phyloP scores from a whole-genome alignment of 1,140 invertebrate genomes.

The Coelopa frigida region DNA sequence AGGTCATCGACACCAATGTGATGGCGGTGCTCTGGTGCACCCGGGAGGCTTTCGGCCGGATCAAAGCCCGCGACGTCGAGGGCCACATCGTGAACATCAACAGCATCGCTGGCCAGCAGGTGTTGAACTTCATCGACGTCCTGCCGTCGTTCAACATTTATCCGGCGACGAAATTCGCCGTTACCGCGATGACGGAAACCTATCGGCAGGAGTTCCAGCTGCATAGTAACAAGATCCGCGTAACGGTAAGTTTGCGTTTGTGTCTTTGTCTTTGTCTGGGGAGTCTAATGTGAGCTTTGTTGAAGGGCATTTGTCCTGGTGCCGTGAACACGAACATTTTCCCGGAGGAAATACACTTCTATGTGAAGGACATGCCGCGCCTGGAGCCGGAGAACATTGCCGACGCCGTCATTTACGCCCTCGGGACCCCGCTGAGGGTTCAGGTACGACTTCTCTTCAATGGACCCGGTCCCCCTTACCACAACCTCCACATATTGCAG shows the following conservation, averaged over 20 bases:
- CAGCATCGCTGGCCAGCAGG: constrained; percentile 40
- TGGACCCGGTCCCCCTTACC: not conserved
- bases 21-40: constrained; percentile 61
- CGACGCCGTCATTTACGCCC: constrained; percentile 52
- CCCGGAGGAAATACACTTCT: constrained; percentile 29
- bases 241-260: constrained; percentile 47
- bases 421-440: constrained; percentile 53
- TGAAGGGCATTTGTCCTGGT: constrained; percentile 52
- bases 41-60: constrained; percentile 57
- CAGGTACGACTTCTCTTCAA: constrained; percentile 47
- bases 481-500: constrained; percentile 23
- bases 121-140: constrained; percentile 40
- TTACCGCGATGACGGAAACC: constrained; percentile 55
- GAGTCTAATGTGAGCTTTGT: constrained; percentile 3
- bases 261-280: constrained; percentile 30
- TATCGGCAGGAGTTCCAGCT: constrained; percentile 52
- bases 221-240: constrained; percentile 50
- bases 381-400: constrained; percentile 48
- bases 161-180: constrained; percentile 54
- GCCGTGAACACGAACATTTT: constrained; percentile 54
- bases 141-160: constrained; percentile 49
- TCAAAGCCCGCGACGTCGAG: constrained; percentile 55
- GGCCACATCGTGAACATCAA: constrained; percentile 55
- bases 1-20: constrained; percentile 60
- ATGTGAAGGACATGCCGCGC: constrained; percentile 30